These are phyloP conservation scores for Eospalax fontanierii DNA, from an alignment of 2,797 vertebrate genomes.

Conservation along the genomic window DNA sequence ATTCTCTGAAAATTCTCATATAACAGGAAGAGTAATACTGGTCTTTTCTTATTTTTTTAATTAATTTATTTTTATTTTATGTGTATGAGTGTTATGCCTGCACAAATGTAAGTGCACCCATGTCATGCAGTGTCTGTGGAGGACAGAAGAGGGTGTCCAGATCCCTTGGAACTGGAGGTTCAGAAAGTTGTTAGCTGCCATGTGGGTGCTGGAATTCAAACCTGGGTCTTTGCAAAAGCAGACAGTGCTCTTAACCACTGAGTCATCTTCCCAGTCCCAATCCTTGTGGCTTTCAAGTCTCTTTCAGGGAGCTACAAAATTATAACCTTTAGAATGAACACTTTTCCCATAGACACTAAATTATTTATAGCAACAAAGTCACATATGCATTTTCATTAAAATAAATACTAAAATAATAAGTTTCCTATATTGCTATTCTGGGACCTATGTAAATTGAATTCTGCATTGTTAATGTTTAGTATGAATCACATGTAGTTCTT, in stretches of 20 bases:
- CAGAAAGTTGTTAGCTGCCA: too few species aligned
- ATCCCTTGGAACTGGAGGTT: too few species aligned
- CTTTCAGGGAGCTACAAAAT: conserved; percentile 65
- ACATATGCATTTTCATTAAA: conserved; percentile 73
- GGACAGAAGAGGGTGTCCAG: too few species aligned
- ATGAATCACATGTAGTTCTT: conserved; percentile 75
- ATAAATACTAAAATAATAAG: conserved; percentile 75
- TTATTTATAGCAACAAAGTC: conserved; percentile 76
- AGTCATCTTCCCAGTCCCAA: background rate
- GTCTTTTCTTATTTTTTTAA: too few species aligned
- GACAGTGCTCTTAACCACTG: too few species aligned
- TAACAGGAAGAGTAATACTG: conserved; percentile 57
- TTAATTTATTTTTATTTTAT: too few species aligned
- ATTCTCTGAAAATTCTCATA: conserved; percentile 80
- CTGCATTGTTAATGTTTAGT: conserved; percentile 10
- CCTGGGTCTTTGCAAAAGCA: too few species aligned
- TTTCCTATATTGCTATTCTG: conserved; percentile 52
- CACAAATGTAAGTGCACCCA: too few species aligned
- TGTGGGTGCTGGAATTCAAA: too few species aligned
- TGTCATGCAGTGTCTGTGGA: too few species aligned
- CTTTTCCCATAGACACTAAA: conserved; percentile 73
- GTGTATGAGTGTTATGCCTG: too few species aligned
- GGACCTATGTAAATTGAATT: conserved; percentile 55
- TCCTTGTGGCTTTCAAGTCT: conserved; percentile 71
- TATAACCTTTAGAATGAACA: conserved; percentile 74